Base-by-base conservation (phyloP, 2,797 vertebrate genomes). In the Sebastes vulpes region DNA sequence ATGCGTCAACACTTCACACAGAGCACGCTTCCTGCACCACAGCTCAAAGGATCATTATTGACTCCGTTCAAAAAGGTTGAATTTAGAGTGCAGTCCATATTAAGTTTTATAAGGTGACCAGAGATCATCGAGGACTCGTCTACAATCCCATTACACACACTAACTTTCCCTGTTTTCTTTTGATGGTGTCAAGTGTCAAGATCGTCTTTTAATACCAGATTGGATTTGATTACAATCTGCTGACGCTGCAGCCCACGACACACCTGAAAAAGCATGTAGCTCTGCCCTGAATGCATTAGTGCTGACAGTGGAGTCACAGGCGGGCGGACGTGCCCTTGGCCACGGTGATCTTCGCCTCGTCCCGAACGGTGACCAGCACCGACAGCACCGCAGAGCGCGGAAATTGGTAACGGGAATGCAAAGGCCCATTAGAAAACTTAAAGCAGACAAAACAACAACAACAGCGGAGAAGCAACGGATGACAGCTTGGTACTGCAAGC, bases 181-280 rank as follows among this genome's bases (percentile, higher is more conserved):
- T 93, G 91, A 95, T 85, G 79, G 94, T 96, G 95, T 94, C 96
- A 95, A 93, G 91, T 96, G 95, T 96, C 95, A 95, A 96, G 95
- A 95, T 95, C 90, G 82, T 95, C 94, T 96, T 95, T 96, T 96
- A 95, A 95, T 94, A 95, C 93, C 94, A 96, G 95, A 95, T 93
- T 96, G 95, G 94, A 96, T 97, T 96, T 94, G 95, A 96, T 96
- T 95, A 94, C 77, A 92, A 95, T 96, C 93, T 93, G 96, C 96
- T 97, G 96, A 97, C 81, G 59, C 69, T 0, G 95, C 96, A 88
- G 83, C 81, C 84, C 32, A 65, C 28, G 77, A 91, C 87, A 85
- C 94, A 95, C 95, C 95, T 96, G 95, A 95, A 95, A 94, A 96
- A 92, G 86, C 92, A 83, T 83, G 86, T 85, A 77, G 93, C 89